Percentiles rank a stretch among this genome's conserved stretches.
Evolutionary conservation across 2,797 vertebrate species (phyloP).

Genomic region (Scolopax rusticola): DNA sequence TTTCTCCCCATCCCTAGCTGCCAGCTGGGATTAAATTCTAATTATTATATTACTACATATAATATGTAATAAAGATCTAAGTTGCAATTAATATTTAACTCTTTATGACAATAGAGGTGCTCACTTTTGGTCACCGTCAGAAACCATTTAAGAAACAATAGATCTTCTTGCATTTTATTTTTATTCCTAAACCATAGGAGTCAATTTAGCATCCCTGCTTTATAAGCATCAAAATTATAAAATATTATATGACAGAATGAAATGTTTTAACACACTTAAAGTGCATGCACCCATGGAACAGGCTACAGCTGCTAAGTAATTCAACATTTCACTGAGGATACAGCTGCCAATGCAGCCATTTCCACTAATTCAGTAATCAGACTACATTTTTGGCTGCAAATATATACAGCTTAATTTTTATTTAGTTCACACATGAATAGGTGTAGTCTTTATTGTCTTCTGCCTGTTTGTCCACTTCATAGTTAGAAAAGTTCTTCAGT

Average conservation of each 20-base stretch:
- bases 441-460: neutral
- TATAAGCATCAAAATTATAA: neutral
- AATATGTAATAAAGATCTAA: neutral
- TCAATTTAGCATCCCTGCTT: neutral
- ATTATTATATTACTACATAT: neutral
- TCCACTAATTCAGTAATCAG: constrained; percentile 13
- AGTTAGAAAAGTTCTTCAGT: neutral
- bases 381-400: neutral
- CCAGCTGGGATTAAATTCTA: neutral
- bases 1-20: neutral
- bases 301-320: neutral
- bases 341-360: neutral
- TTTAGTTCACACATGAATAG: neutral
- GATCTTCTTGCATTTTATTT: neutral
- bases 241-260: neutral
- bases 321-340: neutral
- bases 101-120: neutral
- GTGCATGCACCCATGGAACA: neutral
- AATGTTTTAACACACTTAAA: neutral
- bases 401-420: neutral
- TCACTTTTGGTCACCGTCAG: neutral
- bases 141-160: neutral
- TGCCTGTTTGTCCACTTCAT: neutral
- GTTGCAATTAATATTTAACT: neutral
- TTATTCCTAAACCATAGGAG: neutral